Base-by-base conservation (phyloP, 2,113 vertebrate species). In the Hystrix brachyura region DNA sequence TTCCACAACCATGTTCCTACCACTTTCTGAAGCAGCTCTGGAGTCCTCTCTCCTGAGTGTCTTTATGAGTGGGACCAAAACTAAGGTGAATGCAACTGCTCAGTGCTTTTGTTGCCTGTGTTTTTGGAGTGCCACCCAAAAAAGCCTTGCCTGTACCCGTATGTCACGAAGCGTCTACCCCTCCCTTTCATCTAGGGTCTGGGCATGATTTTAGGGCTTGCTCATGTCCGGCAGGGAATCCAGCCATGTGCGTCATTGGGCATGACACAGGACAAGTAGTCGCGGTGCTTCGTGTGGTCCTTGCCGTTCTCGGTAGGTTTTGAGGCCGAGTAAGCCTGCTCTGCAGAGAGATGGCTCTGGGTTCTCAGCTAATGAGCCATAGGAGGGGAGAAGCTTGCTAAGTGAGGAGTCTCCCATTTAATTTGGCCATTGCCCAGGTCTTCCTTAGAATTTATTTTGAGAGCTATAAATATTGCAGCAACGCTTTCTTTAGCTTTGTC, bases 361-460 rank as follows among this genome's bases (percentile, higher is more conserved):
- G 14, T 11, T 59, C 74, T 81, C 46, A 60, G 72, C 29, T 80
- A 38, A 88, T 21, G 17, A 48, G n/a, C 62, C 32, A 72, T 85
- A 46, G 34, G 34, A 91, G 82, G 51, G 43, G 46, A 6, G 51
- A 43, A 43, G 71, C 88, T 91, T 74, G 71, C 27, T 80, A 53
- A 94, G 18, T 34, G 87, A 85, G 60, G 23, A 85, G n/a, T 93
- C 32, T 87, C 82, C 55, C 32, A 87, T 80, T 79, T 97, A 67
- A 87, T 74, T 91, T 91, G 34, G 78, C 53, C 60, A 2, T 64
- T 91, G 91, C 7, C 12, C 4, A 87, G 51, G n/a, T 55, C 8
- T 83, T 93, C n/a, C 27, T 67, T 80, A 74, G 82, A 93, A 71
- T 93, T 84, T 94, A 43, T 69, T 94, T 90, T 65, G 91, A 89